Conservation (phyloP, 2,797 vertebrate genomes). For the Pangasius macronema region DNA sequence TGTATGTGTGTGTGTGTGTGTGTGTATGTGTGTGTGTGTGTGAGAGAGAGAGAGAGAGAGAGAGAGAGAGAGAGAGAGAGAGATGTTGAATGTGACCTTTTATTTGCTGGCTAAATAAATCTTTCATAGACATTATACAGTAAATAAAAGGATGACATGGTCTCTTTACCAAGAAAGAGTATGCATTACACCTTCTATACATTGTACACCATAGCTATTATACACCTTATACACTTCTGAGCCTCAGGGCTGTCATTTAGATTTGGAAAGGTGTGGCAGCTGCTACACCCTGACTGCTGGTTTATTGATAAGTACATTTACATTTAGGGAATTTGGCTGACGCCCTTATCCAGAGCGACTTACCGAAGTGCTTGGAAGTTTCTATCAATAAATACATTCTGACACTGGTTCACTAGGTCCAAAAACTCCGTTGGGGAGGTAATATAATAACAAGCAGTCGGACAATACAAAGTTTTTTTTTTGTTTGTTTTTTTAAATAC, state of each 20-base stretch:
- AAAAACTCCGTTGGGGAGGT: too few relatives aligned
- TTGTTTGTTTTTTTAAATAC: too few relatives aligned
- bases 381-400: too few relatives aligned
- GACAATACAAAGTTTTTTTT: too few relatives aligned
- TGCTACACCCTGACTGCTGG: not conserved
- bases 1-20: constrained; percentile 7
- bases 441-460: too few relatives aligned
- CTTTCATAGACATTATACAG: not conserved
- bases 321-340: too few relatives aligned
- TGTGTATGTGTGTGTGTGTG: not conserved
- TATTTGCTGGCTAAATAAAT: not conserved
- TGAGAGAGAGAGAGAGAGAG: not conserved
- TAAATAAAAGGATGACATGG: not conserved
- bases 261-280: constrained; percentile 5
- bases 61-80: constrained; percentile 3
- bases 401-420: too few relatives aligned
- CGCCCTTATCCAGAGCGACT: too few relatives aligned
- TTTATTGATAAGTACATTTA: not conserved
- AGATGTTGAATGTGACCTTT: not conserved
- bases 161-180: not conserved
- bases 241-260: constrained; percentile 3
- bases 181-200: constrained; percentile 10
- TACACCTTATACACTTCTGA: not conserved
- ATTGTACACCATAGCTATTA: not conserved
- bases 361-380: too few relatives aligned